Evolutionary conservation across 92 coral and sea anemone species (phyloP), one percentile per base, ranked within the genome.

Genomic region (Epizoanthus stellaris): DNA sequence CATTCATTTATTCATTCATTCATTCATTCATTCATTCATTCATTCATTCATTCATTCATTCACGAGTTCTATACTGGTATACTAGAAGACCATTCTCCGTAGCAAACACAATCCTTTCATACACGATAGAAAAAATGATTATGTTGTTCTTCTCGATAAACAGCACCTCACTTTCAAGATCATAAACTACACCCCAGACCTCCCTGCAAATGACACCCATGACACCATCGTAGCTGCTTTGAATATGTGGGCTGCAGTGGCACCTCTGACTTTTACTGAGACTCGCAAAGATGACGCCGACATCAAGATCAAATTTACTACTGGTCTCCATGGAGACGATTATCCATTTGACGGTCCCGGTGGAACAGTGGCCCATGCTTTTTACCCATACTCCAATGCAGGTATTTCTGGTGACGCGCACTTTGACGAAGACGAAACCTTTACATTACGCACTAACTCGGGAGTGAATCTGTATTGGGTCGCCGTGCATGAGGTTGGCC

Each of bases 341-440:
- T 75, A 89, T 67, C 95, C 98, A 3, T 94, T 94, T 80, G 98
- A 94, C 47, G 95, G 98, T 36, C 84, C 80, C 12, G 93, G 95
- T 0, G 90, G 92, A 15, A 91, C 91, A 2, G 85, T 94, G 8
- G 98, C 98, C 13, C 98, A 94, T 66, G 98, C 98, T n/a, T 94
- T 87, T 67, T 94, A 87, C 25, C 98, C 98, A 2, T 88, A 89
- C 73, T 87, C 85, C 77, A 94, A 94, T 38, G 94, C 80, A 30
- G 36, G 36, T 30, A 30, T 30, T 30, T 30, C 36, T 30, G 36
- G 36, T 30, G 36, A 30, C 36, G 91, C 90, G 61, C 98, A 96
- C 73, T 96, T 96, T 82, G 98, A 96, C 53, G 98, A 96, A 63
- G 93, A 85, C 60, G 98, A 96, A 54, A 70, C 80, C 1, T 96